These are phyloP conservation scores for Spheniscus humboldti DNA, from an alignment of 2,797 vertebrate genomes.

Conservation along the genomic window DNA sequence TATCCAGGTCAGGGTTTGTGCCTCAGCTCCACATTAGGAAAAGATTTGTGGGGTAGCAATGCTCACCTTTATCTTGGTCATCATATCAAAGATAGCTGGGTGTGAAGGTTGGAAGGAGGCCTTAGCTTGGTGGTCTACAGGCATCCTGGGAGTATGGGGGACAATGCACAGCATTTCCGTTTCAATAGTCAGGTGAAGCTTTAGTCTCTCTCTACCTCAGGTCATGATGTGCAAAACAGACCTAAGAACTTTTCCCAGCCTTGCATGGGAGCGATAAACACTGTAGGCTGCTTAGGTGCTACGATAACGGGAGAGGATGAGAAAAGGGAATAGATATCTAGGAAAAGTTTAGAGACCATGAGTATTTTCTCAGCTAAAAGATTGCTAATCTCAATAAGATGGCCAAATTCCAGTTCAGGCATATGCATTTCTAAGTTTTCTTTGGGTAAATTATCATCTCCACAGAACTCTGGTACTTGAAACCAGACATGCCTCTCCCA, in stretches of 20 bases:
- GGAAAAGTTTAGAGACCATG: neutral
- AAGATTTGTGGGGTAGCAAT: neutral
- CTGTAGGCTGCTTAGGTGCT: neutral
- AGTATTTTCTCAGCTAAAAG: neutral
- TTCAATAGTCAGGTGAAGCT: neutral
- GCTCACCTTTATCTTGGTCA: neutral
- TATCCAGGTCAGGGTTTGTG: neutral
- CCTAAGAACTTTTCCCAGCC: neutral
- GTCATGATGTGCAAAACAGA: neutral
- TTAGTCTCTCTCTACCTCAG: neutral
- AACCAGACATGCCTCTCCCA: neutral
- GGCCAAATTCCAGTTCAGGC: neutral
- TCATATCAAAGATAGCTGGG: neutral
- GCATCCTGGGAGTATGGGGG: fast-evolving
- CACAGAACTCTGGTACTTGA: neutral
- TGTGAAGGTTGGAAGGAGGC: neutral
- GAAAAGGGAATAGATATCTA: neutral
- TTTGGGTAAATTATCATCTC: neutral
- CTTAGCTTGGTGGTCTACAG: neutral
- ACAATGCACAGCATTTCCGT: neutral
- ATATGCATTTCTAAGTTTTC: neutral
- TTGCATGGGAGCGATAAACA: neutral
- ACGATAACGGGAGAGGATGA: neutral
- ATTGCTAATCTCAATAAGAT: neutral
- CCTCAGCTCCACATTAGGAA: neutral